Evolutionary conservation across 2,797 vertebrate genomes (phyloP).

Genomic region (Xenentodon cancila): DNA sequence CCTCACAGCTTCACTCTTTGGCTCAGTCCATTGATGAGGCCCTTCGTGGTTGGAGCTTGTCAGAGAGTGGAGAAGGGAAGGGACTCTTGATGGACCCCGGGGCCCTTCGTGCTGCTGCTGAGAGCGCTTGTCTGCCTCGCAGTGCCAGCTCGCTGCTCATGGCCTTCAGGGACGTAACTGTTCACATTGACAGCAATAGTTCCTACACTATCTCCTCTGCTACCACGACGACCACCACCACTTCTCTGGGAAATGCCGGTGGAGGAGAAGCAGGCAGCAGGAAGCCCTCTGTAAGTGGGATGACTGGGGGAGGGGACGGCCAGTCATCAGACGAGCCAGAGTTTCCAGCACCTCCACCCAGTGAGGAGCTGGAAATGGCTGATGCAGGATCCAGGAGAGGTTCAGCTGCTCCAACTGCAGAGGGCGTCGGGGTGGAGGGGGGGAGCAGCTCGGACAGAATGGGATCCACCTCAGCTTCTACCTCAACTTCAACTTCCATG

Average conservation of each 20-base stretch:
- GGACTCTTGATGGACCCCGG: conserved; percentile 82
- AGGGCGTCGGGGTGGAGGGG: conserved; percentile 50
- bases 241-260: conserved; percentile 86
- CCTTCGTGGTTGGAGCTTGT: conserved; percentile 94
- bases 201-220: conserved; percentile 92
- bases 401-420: conserved; percentile 60
- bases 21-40: conserved; percentile 98
- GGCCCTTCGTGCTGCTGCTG: conserved; percentile 78
- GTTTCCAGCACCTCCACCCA: conserved; percentile 80
- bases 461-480: conserved; percentile 91
- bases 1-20: conserved; percentile 91
- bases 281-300: conserved; percentile 66
- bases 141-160: conserved; percentile 96
- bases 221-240: conserved; percentile 88
- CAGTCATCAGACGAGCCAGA: conserved; percentile 68
- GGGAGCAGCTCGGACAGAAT: conserved; percentile 85
- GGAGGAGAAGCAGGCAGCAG: conserved; percentile 67
- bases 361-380: conserved; percentile 77
- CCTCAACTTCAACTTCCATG: conserved; percentile 89
- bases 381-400: conserved; percentile 70
- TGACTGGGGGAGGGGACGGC: conserved; percentile 45
- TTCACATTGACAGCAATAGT: conserved; percentile 97
- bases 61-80: conserved; percentile 82
- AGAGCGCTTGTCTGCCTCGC: conserved; percentile 84
- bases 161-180: conserved; percentile 97